Evolutionary conservation across 30 jellyfish, hydroid and myxozoan species (phyloP).

Genomic region (Phacellophora camtschatica): DNA sequence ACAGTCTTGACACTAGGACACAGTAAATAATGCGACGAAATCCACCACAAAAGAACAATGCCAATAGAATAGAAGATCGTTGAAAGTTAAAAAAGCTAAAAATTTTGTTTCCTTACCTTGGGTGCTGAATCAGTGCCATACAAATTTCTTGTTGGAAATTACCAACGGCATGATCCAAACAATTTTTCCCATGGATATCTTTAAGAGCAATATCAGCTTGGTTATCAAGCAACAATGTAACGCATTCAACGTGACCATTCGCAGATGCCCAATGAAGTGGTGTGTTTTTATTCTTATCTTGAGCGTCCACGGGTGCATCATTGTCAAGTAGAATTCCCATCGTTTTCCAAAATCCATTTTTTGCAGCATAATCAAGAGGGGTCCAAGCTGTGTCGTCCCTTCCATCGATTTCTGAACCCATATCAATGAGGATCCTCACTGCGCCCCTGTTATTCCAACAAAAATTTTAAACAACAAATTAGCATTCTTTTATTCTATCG

Average conservation of each 20-base stretch:
- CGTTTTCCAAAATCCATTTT: constrained; percentile 74
- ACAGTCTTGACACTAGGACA: too few species aligned
- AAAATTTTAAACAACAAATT: too few species aligned
- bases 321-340: constrained; percentile 69
- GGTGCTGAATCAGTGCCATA: constrained; percentile 87
- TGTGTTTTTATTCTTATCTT: constrained; percentile 78
- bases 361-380: constrained; percentile 95
- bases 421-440: constrained; percentile 56
- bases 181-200: constrained; percentile 72
- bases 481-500: too few species aligned
- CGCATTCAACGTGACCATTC: constrained; percentile 88
- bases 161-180: constrained; percentile 91
- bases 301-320: constrained; percentile 96
- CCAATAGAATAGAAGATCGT: too few species aligned
- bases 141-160: constrained; percentile 82
- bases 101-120: constrained; percentile 41
- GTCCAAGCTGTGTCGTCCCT: constrained; percentile 97
- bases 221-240: constrained; percentile 63
- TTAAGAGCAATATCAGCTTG: constrained; percentile 81
- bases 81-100: too few species aligned
- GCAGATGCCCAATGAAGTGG: constrained; percentile 95
- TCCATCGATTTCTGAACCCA: constrained; percentile 95
- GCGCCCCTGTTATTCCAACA: too few species aligned
- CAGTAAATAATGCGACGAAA: too few species aligned
- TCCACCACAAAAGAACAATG: too few species aligned